Base-by-base conservation (phyloP, 2,888 invertebrate species). In the Vannuccia rotundouncinata region DNA sequence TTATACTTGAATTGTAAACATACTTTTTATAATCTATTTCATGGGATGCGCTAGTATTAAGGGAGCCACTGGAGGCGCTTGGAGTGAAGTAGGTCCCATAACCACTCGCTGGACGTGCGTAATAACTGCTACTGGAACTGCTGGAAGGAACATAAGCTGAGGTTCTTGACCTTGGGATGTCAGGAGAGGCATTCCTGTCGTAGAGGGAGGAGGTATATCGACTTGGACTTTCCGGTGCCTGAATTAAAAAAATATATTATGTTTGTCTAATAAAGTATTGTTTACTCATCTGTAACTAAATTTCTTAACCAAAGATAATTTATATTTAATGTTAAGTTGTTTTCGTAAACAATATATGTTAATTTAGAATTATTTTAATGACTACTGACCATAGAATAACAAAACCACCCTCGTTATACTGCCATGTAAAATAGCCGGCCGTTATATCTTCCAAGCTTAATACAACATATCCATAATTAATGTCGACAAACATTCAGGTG, bases 31-130 rank as follows among this genome's bases (percentile, higher is more conserved):
- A 66, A 22, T 66, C 66, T 5, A 66, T 22, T 13, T 66, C 66
- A 22, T 66, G 66, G 25, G 66, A 2, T 5, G 66, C 25, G 22
- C 5, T 66, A 5, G 66, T 66, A 66, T 27, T 66, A 2, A 66
- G 66, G 25, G 66, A 66, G 13, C 66, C 66, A 66, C 66, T 66
- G 66, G 66, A 66, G 5, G 66, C 66, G 66, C 66, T 66, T 22
- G 66, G 66, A 17, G 66, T 66, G 66, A 66, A 66, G 10, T 2
- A 5, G 10, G 66, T 66, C 25, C 66, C 66, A 22, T 66, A 66
- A 27, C 10, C 2, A 27, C 66, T 66, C 10, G 66, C 66, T 5
- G 66, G 66, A 17, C 66, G 66, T 5, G 66, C 66, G 66, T 66
- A 66, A 27, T 66, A 22, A 22, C 66, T 66, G 17, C 10, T 17